Percentiles rank a stretch among this genome's conserved stretches.
phyloP scores from a whole-genome alignment of 2,797 vertebrate species.

The Clarias laeviceps region DNA sequence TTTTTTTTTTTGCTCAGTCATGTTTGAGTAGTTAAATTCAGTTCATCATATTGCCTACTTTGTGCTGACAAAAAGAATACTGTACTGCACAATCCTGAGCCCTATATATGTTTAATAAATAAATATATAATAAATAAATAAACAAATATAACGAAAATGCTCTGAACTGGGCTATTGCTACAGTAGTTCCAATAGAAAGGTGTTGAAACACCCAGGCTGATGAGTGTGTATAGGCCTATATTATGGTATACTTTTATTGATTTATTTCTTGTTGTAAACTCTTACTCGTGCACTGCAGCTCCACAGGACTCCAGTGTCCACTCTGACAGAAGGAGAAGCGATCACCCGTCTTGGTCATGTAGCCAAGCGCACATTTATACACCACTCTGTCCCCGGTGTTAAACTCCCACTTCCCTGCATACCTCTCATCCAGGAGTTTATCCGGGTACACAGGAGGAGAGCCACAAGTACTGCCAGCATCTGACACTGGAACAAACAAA shows the following conservation, averaged over 20 bases:
- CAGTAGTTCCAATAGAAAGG: too few relatives aligned
- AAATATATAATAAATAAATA: too few relatives aligned
- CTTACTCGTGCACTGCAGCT: constrained; percentile 68
- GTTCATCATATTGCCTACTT: too few relatives aligned
- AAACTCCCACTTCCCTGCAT: background rate
- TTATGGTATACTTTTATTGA: background rate
- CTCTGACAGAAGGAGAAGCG: constrained; percentile 31
- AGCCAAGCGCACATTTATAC: constrained; percentile 59
- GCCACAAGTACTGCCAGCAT: constrained; percentile 43
- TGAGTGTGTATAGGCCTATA: fast-evolving
- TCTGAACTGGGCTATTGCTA: too few relatives aligned
- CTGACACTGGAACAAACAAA: constrained; percentile 44
- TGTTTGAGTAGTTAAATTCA: too few relatives aligned
- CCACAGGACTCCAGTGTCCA: constrained; percentile 64
- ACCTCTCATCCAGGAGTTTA: background rate
- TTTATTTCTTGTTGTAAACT: too few relatives aligned
- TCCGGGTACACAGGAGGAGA: constrained; percentile 41
- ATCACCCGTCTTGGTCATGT: background rate
- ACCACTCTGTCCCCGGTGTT: constrained; percentile 31
- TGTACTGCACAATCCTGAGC: too few relatives aligned
- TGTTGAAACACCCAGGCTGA: too few relatives aligned
- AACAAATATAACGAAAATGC: too few relatives aligned
- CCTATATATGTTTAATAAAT: too few relatives aligned
- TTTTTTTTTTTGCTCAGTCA: too few relatives aligned
- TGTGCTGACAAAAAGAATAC: too few relatives aligned